Evolutionary conservation across 2,113 vertebrate genomes (phyloP).

Genomic region (Psilopsiagon aymara): DNA sequence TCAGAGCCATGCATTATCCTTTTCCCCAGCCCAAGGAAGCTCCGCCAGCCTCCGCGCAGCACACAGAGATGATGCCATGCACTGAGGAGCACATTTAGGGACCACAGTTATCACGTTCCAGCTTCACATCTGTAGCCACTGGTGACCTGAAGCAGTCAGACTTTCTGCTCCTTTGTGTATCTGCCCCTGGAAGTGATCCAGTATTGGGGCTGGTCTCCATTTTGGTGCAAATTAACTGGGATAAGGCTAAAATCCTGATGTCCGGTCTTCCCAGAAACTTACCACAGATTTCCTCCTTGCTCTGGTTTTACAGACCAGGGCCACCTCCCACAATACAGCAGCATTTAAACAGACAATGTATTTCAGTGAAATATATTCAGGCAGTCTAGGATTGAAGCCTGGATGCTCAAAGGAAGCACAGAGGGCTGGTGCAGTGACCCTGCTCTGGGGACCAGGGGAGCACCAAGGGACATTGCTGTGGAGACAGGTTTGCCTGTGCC

Average conservation of each 20-base stretch:
- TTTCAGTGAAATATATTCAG: not conserved
- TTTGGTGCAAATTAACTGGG: not conserved
- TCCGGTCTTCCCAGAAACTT: not conserved
- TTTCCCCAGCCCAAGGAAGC: not conserved
- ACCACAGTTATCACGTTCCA: conserved; percentile 20
- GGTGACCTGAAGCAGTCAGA: conserved; percentile 26
- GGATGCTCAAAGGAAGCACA: not conserved
- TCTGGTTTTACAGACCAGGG: not conserved
- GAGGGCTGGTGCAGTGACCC: not conserved
- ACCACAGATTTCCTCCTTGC: not conserved
- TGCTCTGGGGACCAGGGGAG: not conserved
- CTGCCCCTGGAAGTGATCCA: not conserved
- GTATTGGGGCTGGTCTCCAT: not conserved
- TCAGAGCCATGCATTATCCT: not conserved
- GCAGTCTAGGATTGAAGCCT: not conserved
- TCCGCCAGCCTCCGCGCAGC: not conserved
- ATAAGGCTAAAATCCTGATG: not conserved
- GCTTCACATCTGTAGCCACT: conserved; percentile 2
- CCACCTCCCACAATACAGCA: not conserved
- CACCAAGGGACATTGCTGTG: not conserved
- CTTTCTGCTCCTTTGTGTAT: not conserved
- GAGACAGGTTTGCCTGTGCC: not conserved
- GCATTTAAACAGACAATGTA: not conserved
- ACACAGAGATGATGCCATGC: fast-evolving
- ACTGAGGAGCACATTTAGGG: not conserved